Base-by-base conservation (phyloP, 2,888 invertebrate genomes). In the Parochlus steinenii region DNA sequence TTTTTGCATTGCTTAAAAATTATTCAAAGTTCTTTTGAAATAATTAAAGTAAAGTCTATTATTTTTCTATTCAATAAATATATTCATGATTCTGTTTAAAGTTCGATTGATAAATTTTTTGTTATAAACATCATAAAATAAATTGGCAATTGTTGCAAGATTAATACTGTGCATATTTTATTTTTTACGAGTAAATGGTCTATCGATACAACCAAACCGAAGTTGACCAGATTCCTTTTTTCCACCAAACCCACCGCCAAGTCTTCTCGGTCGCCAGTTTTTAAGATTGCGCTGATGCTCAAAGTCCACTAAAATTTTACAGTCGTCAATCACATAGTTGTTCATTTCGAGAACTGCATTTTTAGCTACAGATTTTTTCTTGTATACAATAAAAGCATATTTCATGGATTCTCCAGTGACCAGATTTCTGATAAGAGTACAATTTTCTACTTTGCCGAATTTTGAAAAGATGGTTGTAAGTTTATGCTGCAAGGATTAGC, bases 161-260 rank as follows among this genome's bases (percentile, higher is more conserved):
- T n/a, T n/a, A n/a, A n/a, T n/a, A n/a, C n/a, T n/a, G n/a, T n/a
- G n/a, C n/a, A 14, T n/a, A 19, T 19, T 30, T 29, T 17, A 12
- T 17, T 30, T 18, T 30, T 5, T 30, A 8, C 12, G 3, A 30
- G 8, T n/a, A 50, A 82, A 87, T 1, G 82, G 83, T 45, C 81
- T 62, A 36, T 77, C 77, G 45, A 69, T 65, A 29, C 89, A 78
- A 2, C 89, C 89, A 61, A 89, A 90, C 40, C 89, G 57, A 26
- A 89, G 61, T 51, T 90, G 89, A 0, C 89, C 89, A 0, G 87
- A 79, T 54, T 83, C 81, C 48, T 80, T 85, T 43, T 67, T 69
- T 0, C 89, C 89, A 4, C 85, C 85, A 50, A 86, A 78, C 10
- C 89, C 89, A 11, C 89, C 89, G 4, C 89, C 89, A 5, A 87